phyloP scores from a whole-genome alignment of 2,797 vertebrate species.

The Rhabdophis nuchalis region DNA sequence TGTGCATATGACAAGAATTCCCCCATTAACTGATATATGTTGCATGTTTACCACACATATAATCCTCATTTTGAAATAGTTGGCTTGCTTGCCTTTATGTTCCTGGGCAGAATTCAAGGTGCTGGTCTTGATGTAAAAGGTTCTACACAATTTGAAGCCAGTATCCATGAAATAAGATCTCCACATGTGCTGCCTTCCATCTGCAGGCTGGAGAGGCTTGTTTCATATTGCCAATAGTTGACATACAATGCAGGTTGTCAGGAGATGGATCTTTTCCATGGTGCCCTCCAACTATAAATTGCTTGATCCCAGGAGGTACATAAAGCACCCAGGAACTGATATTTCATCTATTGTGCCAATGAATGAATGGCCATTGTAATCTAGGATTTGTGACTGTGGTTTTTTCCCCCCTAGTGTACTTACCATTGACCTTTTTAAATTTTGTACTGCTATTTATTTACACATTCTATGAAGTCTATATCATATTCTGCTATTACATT shows the following conservation, averaged over 20 bases:
- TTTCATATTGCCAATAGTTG: background rate
- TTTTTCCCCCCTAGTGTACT: background rate
- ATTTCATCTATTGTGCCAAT: background rate
- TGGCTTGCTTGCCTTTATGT: background rate
- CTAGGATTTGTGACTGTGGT: background rate
- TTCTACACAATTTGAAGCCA: background rate
- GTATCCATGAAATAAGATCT: background rate
- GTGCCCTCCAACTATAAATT: background rate
- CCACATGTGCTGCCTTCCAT: background rate
- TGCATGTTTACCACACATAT: background rate
- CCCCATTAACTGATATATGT: background rate
- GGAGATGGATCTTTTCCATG: background rate
- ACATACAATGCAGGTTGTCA: background rate
- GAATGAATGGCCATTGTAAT: background rate
- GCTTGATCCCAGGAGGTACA: background rate
- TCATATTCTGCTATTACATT: background rate
- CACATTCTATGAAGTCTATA: background rate
- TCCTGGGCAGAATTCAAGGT: background rate
- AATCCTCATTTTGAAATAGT: background rate
- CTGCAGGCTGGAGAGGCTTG: background rate
- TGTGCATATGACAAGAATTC: background rate
- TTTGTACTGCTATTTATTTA: background rate
- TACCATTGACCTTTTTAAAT: background rate
- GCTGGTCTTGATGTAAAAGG: background rate
- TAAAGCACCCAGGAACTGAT: background rate